Conservation (phyloP, 2,113 vertebrate species). For the Pica pica region DNA sequence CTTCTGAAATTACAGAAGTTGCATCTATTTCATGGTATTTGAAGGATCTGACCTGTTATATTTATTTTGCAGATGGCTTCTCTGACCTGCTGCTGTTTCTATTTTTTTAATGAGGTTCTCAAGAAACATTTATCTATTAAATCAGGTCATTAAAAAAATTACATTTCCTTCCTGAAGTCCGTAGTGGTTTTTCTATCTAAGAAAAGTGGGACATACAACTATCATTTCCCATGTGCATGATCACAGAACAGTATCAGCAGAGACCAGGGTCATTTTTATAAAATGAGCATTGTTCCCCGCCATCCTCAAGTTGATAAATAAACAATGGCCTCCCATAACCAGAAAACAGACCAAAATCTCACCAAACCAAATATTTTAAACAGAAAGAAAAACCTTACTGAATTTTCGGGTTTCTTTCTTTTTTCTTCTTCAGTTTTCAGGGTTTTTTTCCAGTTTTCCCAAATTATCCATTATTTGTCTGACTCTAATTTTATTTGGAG, state of each 20-base stretch:
- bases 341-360: not conserved
- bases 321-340: not conserved
- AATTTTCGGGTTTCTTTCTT: not conserved
- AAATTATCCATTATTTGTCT: not conserved
- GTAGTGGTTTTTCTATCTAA: not conserved
- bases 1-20: not conserved
- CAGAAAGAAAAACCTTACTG: not conserved
- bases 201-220: slow-evolving; percentile 7
- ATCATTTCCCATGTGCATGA: not conserved
- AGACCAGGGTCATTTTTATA: not conserved
- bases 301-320: not conserved
- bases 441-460: not conserved
- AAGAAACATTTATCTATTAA: slow-evolving; percentile 33
- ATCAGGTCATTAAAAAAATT: slow-evolving; percentile 49
- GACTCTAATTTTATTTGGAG: not conserved
- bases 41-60: slow-evolving; percentile 8
- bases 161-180: not conserved
- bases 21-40: not conserved
- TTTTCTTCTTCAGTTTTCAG: not conserved
- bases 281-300: not conserved
- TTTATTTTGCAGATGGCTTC: slow-evolving; percentile 34
- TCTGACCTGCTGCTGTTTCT: slow-evolving; percentile 21
- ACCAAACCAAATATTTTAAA: not conserved
- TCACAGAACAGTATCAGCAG: not conserved
- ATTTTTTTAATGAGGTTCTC: slow-evolving; percentile 3